Base-by-base conservation (phyloP, 2,797 vertebrate species). In the Rhinogobio ventralis region DNA sequence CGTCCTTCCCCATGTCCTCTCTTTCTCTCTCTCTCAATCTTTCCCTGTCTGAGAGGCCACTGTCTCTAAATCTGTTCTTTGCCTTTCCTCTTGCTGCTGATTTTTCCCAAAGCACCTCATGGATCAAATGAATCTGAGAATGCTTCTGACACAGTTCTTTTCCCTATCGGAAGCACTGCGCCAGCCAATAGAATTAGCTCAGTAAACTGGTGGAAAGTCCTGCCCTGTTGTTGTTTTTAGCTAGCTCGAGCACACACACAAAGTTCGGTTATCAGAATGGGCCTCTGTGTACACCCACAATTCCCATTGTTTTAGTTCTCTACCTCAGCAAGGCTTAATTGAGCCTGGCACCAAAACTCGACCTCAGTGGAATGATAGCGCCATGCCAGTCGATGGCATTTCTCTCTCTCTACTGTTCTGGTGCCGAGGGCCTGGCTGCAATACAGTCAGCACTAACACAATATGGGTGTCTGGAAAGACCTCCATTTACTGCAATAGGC, bases 291-390 rank as follows among this genome's bases (percentile, higher is more conserved):
- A 60, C 28, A n/a, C 51, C 78, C 82, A 86, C 79, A 82, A 85
- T 71, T 33, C 42, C 83, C 86, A 91, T 93, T 93, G 92, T 93
- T 89, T 90, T 71, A 90, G 67, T 86, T 79, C 87, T 55, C 46
- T 86, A 88, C 90, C 45, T 79, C 91, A 89, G 78, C 82, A 82
- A 86, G 87, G 86, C 79, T 79, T 93, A 91, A 93, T 91, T 91
- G 88, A 91, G 89, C 85, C 89, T 92, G 91, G 92, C 92, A 92
- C 90, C 79, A 78, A 76, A 46, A 66, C 82, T 36, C 33, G 81
- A 82, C 67, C 83, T 84, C 76, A 49, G 49, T 66, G 83, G 57
- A 85, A 84, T 51, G 82, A 85, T 84, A 79, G 76, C 86, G 64
- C 74, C 62, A 25, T 76, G 67, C 66, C 7, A 17, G 64, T 81